Percentiles rank a stretch among this genome's conserved stretches.
These are phyloP conservation scores for Lithosia quadra DNA, from an alignment of 2,888 invertebrate species.

Conservation along the genomic window DNA sequence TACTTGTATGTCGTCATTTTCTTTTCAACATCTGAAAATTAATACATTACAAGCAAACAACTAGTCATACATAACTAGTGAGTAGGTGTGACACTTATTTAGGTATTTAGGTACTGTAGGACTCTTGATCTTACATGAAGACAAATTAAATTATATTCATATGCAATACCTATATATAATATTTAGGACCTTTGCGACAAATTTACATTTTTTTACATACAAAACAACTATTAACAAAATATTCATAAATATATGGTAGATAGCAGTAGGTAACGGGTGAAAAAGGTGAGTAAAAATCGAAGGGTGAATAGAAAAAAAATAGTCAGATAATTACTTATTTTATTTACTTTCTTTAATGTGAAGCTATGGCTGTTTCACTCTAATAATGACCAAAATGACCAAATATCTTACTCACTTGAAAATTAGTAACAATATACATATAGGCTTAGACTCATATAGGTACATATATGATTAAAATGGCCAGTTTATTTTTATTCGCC, in stretches of 20 bases:
- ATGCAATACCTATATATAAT: slow-evolving; percentile 11
- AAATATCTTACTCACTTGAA: not conserved
- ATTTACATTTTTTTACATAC: not conserved
- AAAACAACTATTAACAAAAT: slow-evolving; percentile 1
- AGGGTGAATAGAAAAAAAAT: not conserved
- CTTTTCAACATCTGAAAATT: slow-evolving; percentile 15
- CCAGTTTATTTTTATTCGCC: not conserved
- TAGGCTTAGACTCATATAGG: too few species aligned
- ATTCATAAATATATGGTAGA: not conserved
- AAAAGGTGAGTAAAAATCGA: not conserved
- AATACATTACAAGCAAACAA: slow-evolving; percentile 13
- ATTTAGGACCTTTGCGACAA: not conserved
- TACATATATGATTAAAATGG: not conserved
- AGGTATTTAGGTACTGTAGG: slow-evolving; percentile 8
- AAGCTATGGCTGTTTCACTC: not conserved
- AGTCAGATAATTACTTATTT: not conserved
- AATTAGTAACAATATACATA: too few species aligned
- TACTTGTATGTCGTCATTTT: slow-evolving; percentile 8
- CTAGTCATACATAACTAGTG: not conserved
- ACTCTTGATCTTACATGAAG: not conserved
- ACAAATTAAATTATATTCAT: slow-evolving; percentile 13
- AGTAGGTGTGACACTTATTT: slow-evolving; percentile 7
- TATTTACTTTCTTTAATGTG: not conserved
- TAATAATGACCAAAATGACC: not conserved
- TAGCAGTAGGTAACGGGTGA: not conserved